A percentile compares a stretch with the other conserved stretches of the same genome.
phyloP scores from a whole-genome alignment of 2,888 invertebrate genomes.

The Eupithecia centaureata region DNA sequence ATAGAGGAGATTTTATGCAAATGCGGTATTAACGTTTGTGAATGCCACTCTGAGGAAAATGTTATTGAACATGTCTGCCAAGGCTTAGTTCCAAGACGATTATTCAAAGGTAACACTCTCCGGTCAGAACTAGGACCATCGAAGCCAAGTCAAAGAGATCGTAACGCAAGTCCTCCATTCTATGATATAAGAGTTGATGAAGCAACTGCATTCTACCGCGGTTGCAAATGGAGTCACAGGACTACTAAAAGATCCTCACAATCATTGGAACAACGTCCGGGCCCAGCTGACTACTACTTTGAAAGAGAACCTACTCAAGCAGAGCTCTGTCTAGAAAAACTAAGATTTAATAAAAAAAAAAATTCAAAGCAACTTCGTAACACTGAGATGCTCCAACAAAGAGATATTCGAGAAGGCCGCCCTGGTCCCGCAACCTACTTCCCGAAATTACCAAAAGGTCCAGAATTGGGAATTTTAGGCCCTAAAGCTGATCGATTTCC shows the following conservation, averaged over 20 bases:
- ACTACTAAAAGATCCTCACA: constrained; percentile 52
- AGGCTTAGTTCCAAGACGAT: constrained; percentile 52
- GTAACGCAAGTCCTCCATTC: constrained; percentile 58
- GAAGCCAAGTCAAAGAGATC: constrained; percentile 53
- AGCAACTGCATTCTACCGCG: constrained; percentile 64
- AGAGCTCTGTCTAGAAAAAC: constrained; percentile 62
- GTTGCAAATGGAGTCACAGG: constrained; percentile 75
- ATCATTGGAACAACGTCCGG: constrained; percentile 52
- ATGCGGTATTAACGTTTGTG: constrained; percentile 63
- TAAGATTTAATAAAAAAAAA: constrained; percentile 60
- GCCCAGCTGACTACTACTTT: constrained; percentile 66
- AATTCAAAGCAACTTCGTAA: constrained; percentile 66
- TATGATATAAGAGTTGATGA: constrained; percentile 62
- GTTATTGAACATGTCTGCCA: constrained; percentile 55
- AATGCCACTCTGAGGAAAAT: constrained; percentile 55
- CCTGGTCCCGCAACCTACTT: constrained; percentile 68
- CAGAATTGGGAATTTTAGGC: constrained; percentile 54
- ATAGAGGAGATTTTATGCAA: constrained; percentile 64
- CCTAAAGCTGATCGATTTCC: constrained; percentile 61
- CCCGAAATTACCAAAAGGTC: constrained; percentile 56
- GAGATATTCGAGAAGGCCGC: constrained; percentile 55
- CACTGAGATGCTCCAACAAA: constrained; percentile 67
- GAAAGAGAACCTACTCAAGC: constrained; percentile 47
- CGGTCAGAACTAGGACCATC: constrained; percentile 51
- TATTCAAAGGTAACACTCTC: constrained; percentile 63